phyloP scores from a whole-genome alignment of 2,888 invertebrate species.

The Ectobius pallidus region DNA sequence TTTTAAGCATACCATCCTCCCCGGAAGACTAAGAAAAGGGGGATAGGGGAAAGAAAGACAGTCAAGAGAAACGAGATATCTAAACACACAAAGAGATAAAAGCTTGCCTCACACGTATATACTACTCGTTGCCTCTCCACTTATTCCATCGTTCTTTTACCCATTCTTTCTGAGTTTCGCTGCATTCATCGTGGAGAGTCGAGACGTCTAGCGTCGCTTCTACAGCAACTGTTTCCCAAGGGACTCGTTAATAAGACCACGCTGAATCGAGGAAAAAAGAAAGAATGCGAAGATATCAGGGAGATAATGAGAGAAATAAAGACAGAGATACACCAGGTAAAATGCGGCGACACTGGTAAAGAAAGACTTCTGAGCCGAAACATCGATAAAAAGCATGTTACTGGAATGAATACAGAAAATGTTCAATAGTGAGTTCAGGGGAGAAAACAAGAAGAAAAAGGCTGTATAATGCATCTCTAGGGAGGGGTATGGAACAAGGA shows the following conservation, averaged over 20 bases:
- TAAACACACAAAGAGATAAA: conserved; percentile 7
- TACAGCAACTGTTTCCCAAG: background rate
- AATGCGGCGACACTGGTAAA: background rate
- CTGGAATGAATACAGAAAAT: background rate
- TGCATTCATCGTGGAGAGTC: background rate
- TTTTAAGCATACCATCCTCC: conserved; percentile 2
- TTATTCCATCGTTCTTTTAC: background rate
- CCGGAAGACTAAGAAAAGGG: too few species aligned
- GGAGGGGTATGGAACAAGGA: too few species aligned
- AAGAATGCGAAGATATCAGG: background rate
- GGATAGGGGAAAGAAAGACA: background rate
- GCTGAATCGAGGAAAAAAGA: background rate
- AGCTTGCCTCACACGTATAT: background rate
- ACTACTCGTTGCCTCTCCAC: background rate
- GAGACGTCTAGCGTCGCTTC: background rate
- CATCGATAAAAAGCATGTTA: background rate
- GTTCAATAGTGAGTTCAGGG: background rate
- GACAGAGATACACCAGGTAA: background rate
- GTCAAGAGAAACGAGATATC: background rate
- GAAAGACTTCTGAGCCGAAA: background rate
- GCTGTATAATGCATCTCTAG: background rate
- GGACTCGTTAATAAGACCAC: background rate
- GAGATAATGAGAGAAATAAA: background rate
- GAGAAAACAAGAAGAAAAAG: background rate
- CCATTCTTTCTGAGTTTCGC: background rate